Conservation (phyloP, 2,113 vertebrate species). For the Synodontis membranacea region DNA sequence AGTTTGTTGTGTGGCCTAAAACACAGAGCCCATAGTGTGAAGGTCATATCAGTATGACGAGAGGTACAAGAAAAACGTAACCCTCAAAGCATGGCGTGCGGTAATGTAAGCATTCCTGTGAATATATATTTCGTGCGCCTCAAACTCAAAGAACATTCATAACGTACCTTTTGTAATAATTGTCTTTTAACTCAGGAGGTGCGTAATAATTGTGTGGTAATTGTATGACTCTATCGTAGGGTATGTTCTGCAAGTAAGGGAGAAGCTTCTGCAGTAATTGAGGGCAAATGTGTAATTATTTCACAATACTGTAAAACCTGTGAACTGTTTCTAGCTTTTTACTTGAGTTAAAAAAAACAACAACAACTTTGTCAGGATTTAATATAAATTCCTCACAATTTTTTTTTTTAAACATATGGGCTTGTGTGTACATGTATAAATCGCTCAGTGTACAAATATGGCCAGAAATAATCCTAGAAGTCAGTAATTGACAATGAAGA, state of each 20-base stretch:
- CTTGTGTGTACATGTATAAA: not conserved
- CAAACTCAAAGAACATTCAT: not conserved
- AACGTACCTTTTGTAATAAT: not conserved
- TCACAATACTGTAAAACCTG: not conserved
- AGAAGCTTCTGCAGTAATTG: not conserved
- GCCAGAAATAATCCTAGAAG: not conserved
- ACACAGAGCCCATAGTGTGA: not conserved
- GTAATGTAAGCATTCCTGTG: not conserved
- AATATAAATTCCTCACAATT: not conserved
- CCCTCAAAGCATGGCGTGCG: not conserved
- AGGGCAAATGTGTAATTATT: not conserved
- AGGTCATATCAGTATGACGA: not conserved
- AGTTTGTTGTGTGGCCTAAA: not conserved
- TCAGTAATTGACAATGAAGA: not conserved
- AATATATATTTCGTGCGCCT: not conserved
- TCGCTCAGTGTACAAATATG: not conserved
- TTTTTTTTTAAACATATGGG: not conserved
- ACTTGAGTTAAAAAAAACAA: not conserved
- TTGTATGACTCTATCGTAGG: not conserved
- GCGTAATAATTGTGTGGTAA: not conserved
- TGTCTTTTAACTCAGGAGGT: not conserved
- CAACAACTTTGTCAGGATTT: not conserved
- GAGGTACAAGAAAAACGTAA: not conserved
- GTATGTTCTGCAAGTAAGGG: not conserved
- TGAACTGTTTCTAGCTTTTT: not conserved